Conservation (phyloP, 2,113 vertebrate species). For the Catharus bicknelli region DNA sequence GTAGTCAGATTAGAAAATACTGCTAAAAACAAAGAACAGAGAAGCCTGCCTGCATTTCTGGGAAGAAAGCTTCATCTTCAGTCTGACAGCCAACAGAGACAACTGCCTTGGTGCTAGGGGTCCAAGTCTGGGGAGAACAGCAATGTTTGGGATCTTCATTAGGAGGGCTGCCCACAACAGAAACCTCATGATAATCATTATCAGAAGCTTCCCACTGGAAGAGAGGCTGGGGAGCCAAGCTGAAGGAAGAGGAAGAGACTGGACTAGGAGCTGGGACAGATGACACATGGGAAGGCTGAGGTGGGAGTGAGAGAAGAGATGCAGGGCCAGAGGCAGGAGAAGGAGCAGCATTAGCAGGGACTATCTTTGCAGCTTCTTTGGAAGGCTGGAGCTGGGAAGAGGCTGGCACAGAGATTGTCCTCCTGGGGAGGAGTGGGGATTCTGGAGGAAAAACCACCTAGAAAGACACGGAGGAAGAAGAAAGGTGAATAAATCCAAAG, state of each 20-base stretch:
- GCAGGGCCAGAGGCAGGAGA: slow-evolving; percentile 49
- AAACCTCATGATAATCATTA: slow-evolving; percentile 60
- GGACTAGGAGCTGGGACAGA: slow-evolving; percentile 32
- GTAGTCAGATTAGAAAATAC: background rate
- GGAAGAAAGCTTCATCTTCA: slow-evolving; percentile 83
- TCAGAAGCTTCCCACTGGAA: slow-evolving; percentile 44
- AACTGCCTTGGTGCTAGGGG: slow-evolving; percentile 67
- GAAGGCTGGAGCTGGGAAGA: slow-evolving; percentile 68
- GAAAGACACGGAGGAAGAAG: slow-evolving; percentile 63
- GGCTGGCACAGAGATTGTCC: slow-evolving; percentile 77
- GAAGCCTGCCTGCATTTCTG: slow-evolving; percentile 82
- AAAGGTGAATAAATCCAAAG: slow-evolving; percentile 39
- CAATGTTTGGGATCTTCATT: slow-evolving; percentile 3
- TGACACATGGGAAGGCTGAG: slow-evolving; percentile 44
- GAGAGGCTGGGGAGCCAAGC: slow-evolving; percentile 50
- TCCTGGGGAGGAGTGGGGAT: slow-evolving; percentile 85
- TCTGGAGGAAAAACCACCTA: slow-evolving; percentile 90
- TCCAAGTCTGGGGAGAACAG: slow-evolving; percentile 17
- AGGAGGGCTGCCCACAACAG: background rate
- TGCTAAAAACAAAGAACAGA: background rate
- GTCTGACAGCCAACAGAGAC: slow-evolving; percentile 94
- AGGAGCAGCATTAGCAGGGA: slow-evolving; percentile 15
- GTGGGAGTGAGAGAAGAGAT: slow-evolving; percentile 53
- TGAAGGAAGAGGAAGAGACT: slow-evolving; percentile 33
- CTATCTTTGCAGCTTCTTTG: slow-evolving; percentile 51